Conservation (phyloP, 1,140 invertebrate species). For the Cyclina sinensis region DNA sequence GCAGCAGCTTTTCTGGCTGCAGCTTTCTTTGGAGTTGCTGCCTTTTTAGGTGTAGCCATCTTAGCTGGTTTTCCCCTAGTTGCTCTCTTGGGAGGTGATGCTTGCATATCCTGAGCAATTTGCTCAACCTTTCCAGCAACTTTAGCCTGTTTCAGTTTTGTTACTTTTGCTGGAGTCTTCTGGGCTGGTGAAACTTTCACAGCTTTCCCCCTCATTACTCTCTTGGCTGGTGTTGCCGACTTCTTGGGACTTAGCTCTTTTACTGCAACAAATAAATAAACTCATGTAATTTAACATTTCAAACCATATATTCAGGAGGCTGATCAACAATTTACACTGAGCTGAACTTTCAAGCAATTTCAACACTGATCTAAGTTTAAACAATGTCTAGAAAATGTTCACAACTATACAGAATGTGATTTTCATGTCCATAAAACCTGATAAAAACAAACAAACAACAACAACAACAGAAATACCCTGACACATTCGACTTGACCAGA, state of each 20-base stretch:
- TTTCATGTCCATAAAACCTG: no score
- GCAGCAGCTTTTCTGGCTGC: no score
- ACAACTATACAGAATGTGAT: no score
- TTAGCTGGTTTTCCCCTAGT: constrained; percentile 17
- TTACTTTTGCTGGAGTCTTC: background rate
- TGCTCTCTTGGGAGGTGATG: constrained; percentile 24
- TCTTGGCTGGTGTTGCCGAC: constrained; percentile 27
- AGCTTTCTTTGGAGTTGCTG: constrained; percentile 13
- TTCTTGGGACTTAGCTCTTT: constrained; percentile 14
- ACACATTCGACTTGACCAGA: no score
- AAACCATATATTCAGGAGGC: no score
- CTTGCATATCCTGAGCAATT: background rate
- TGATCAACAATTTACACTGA: no score
- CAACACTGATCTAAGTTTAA: no score
- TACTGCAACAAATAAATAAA: background rate
- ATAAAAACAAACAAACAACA: no score
- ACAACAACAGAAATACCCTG: no score
- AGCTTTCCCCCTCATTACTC: constrained; percentile 8
- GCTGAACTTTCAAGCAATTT: no score
- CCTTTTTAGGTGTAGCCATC: background rate
- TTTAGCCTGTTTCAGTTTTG: background rate
- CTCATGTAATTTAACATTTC: no score
- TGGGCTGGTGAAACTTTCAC: constrained; percentile 5
- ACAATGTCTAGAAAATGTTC: no score
- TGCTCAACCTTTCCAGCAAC: background rate